Percentiles rank a stretch among this genome's conserved stretches.
Evolutionary conservation across 2,888 invertebrate genomes (phyloP).

Genomic region (Apotomis turbidana): DNA sequence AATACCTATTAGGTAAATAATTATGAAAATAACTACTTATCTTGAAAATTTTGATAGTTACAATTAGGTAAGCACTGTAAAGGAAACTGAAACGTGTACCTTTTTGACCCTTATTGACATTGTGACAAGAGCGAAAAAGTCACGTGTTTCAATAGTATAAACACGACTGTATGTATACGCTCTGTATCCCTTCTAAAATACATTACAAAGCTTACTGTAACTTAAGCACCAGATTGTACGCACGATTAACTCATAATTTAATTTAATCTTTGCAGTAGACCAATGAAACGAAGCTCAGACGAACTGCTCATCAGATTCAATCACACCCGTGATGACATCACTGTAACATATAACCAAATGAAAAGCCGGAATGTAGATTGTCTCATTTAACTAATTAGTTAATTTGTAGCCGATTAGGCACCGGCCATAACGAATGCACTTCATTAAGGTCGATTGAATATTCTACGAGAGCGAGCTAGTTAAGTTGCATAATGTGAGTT

Average conservation of each 20-base stretch:
- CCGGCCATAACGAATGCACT: slow-evolving; percentile 12
- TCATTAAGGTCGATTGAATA: slow-evolving; percentile 39
- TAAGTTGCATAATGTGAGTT: slow-evolving; percentile 28
- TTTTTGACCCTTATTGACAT: no score
- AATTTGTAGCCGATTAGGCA: slow-evolving; percentile 37
- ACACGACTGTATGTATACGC: no score
- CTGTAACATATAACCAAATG: neutral
- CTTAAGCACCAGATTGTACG: slow-evolving; percentile 12
- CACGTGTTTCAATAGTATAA: no score
- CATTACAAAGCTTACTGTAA: neutral
- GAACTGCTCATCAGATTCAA: slow-evolving; percentile 11
- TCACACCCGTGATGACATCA: slow-evolving; percentile 1
- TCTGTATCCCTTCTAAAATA: neutral
- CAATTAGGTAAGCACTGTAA: no score
- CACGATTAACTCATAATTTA: slow-evolving; percentile 23
- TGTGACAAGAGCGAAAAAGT: no score
- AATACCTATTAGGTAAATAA: no score
- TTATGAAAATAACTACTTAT: no score
- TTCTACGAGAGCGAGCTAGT: slow-evolving; percentile 16
- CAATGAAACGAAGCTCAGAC: slow-evolving; percentile 21
- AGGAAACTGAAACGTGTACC: no score
- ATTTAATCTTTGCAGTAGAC: slow-evolving; percentile 29
- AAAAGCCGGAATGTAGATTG: slow-evolving; percentile 33
- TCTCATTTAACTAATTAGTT: slow-evolving; percentile 33
- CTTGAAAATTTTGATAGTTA: no score